phyloP scores from a whole-genome alignment of 2,888 invertebrate species.

The Caenorhabditis imperialis region DNA sequence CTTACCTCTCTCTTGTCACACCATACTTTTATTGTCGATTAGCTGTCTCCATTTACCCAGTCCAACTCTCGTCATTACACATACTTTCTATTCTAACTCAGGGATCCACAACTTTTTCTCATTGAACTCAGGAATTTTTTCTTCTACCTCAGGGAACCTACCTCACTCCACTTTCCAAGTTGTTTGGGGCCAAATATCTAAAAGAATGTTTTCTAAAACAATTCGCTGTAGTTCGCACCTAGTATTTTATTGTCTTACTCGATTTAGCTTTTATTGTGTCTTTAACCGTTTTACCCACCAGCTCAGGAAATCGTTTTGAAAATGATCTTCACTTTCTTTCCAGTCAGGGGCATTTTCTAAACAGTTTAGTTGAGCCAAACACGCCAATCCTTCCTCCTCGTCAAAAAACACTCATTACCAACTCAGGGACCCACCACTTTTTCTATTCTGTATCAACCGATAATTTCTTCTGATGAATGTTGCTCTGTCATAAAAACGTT shows the following conservation, averaged over 20 bases:
- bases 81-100: conserved; percentile 37
- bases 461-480: conserved; percentile 53
- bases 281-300: conserved; percentile 20
- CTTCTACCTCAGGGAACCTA: conserved; percentile 63
- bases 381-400: conserved; percentile 5
- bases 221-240: conserved; percentile 25
- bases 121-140: conserved; percentile 60
- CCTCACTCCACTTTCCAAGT: conserved; percentile 39
- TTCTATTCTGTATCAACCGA: conserved; percentile 42
- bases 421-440: conserved; percentile 51
- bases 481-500: conserved; percentile 52
- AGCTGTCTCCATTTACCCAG: conserved; percentile 8
- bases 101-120: conserved; percentile 43
- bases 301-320: conserved; percentile 27
- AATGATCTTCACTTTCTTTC: conserved; percentile 15
- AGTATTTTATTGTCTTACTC: conserved; percentile 35
- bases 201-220: conserved; percentile 7
- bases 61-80: conserved; percentile 48
- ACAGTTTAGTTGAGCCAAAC: conserved; percentile 6
- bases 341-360: conserved; percentile 24
- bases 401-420: conserved; percentile 33
- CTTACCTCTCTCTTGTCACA: conserved; percentile 52
- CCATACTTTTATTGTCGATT: conserved; percentile 15
- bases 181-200: conserved; percentile 37
- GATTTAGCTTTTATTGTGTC: conserved; percentile 14